Evolutionary conservation across 2,113 vertebrate species (phyloP).

Genomic region (Eurypyga helias): DNA sequence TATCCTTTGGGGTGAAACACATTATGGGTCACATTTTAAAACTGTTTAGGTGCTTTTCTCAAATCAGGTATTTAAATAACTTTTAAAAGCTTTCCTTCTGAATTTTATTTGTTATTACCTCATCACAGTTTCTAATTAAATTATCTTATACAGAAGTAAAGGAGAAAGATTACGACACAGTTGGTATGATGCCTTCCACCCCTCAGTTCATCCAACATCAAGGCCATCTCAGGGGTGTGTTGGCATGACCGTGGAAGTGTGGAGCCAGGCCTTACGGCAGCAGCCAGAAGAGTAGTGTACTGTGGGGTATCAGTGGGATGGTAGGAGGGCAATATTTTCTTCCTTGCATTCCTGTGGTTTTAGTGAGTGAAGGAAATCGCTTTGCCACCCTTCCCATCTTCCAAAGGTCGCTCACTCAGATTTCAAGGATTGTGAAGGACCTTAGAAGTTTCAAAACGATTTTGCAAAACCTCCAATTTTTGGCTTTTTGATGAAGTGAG

Average conservation of each 20-base stretch:
- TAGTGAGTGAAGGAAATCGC: neutral
- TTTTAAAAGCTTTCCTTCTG: neutral
- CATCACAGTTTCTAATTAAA: conserved; percentile 2
- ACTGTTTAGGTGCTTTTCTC: conserved; percentile 1
- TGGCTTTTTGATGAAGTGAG: neutral
- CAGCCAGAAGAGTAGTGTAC: neutral
- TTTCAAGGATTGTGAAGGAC: neutral
- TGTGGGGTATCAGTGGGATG: neutral
- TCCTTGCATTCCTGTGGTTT: neutral
- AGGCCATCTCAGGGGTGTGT: neutral
- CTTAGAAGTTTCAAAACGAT: neutral
- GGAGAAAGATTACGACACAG: neutral
- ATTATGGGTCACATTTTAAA: conserved; percentile 35
- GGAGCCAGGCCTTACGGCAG: neutral
- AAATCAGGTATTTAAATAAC: neutral
- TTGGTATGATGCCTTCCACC: neutral
- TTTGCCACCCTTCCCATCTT: neutral
- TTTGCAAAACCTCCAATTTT: neutral
- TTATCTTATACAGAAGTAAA: neutral
- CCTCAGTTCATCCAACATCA: neutral
- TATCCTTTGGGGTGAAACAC: conserved; percentile 44
- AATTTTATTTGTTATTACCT: conserved; percentile 21
- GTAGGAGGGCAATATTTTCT: neutral
- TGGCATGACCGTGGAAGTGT: neutral
- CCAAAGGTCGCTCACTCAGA: neutral